Evolutionary conservation across 2,113 vertebrate genomes (phyloP), one percentile per base, ranked within the genome.

Genomic region (Nymphicus hollandicus): DNA sequence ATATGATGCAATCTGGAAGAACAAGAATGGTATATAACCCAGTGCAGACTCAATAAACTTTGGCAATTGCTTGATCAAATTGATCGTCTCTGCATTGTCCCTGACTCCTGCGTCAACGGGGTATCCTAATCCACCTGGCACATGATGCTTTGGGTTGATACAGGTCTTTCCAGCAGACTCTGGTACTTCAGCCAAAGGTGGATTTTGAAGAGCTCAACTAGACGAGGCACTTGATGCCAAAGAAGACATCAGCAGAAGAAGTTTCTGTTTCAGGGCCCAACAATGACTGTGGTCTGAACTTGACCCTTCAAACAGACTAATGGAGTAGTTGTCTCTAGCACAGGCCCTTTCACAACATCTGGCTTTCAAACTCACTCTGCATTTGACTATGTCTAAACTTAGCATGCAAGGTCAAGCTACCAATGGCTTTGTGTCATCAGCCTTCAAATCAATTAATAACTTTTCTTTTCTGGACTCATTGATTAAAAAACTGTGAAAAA

Each of bases 321-420:
- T 7, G 33, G 39, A 46, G 29, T 35, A 14, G 4, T 35, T 82
- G 25, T 14, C 22, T 72, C 29, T 47, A 29, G 25, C 49, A 50
- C 10, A 41, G 29, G 3, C 35, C 9, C 44, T 85, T 91, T 68
- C 35, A 60, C 52, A 79, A 14, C 23, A 33, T 15, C 61, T 35
- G 17, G 20, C 60, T 72, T 41, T 44, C 53, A 66, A 56, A 58
- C 15, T 56, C 44, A 8, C 23, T 55, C 2, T 11, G 7, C 19
- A 29, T 58, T 63, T 53, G n/a, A 49, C 37, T 55, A 47, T 37
- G 37, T 49, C 49, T 50, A 73, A 77, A 82, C 25, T 17, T 58
- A 77, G 35, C 1, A 1, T 49, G 35, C 0, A 5, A 77, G 31
- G 44, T 44, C 52, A 28, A 0, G 1, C 6, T 44, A 60, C 14